Percentiles rank a stretch among this genome's conserved stretches.
phyloP scores from a whole-genome alignment of 2,797 vertebrate species.

The Spheniscus humboldti region DNA sequence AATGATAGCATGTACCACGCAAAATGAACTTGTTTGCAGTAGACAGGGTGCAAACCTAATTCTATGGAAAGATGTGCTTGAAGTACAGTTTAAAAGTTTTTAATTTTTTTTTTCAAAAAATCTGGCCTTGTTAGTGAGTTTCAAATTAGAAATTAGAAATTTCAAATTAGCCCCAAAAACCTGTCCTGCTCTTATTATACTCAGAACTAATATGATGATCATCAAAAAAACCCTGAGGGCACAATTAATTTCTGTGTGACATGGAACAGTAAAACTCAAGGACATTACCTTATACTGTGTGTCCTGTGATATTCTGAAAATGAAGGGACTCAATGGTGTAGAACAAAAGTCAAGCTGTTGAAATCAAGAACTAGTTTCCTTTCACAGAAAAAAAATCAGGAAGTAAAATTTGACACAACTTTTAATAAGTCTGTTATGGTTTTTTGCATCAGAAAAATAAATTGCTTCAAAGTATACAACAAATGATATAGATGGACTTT shows the following conservation, averaged over 20 bases:
- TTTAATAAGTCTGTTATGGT: background rate
- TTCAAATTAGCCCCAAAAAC: background rate
- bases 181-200: background rate
- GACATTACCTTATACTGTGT: background rate
- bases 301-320: background rate
- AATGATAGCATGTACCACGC: background rate
- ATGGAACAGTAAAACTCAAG: background rate
- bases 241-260: background rate
- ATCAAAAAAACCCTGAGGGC: background rate
- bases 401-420: background rate
- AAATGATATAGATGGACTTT: background rate
- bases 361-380: background rate
- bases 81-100: background rate
- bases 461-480: background rate
- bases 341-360: background rate
- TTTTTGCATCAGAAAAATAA: background rate
- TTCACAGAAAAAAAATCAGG: background rate
- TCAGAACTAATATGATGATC: background rate
- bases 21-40: background rate
- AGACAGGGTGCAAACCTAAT: background rate
- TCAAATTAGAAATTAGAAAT: background rate
- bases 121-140: background rate
- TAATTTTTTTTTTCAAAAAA: fast-evolving
- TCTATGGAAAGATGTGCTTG: background rate
- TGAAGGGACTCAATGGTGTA: background rate